Conservation (phyloP, 1,140 invertebrate species). For the Drosophila guanche region DNA sequence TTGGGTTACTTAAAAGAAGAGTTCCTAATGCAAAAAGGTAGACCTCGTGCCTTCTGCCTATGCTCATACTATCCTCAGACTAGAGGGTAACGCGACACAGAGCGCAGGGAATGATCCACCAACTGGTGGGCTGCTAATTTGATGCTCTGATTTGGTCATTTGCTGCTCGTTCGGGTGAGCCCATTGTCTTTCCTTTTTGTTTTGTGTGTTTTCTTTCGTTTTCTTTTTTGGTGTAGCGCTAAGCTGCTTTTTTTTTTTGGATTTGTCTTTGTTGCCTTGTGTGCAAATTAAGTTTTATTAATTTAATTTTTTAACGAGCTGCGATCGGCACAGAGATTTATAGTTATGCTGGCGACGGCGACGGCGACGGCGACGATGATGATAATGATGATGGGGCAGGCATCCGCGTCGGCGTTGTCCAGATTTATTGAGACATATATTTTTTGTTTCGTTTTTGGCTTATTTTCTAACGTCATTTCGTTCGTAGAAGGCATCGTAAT, state of each 20-base stretch:
- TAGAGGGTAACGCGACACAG: background rate
- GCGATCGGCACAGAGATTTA: conserved; percentile 67
- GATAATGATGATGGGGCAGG: conserved; percentile 2
- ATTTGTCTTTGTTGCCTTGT: conserved; percentile 31
- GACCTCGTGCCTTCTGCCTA: background rate
- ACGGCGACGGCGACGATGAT: conserved; percentile 5
- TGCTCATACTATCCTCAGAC: background rate
- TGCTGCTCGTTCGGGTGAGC: conserved; percentile 12
- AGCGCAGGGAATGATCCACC: conserved; percentile 30
- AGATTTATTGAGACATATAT: conserved; percentile 74
- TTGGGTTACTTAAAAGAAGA: background rate
- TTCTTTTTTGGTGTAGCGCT: background rate
- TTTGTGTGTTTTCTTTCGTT: too few relatives aligned
- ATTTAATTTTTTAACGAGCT: conserved; percentile 79
- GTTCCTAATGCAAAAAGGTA: background rate
- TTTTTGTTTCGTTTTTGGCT: conserved; percentile 9
- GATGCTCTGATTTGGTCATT: conserved; percentile 69
- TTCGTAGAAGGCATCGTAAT: conserved; percentile 73
- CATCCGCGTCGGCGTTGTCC: conserved; percentile 31
- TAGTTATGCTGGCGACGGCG: conserved; percentile 14
- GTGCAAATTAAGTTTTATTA: conserved; percentile 79
- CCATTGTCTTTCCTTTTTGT: too few relatives aligned
- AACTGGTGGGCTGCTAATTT: conserved; percentile 72
- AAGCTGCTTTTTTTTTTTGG: conserved; percentile 15
- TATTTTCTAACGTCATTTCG: conserved; percentile 70